These are phyloP conservation scores for Ceryle rudis DNA, from an alignment of 2,797 vertebrate species.

Conservation along the genomic window DNA sequence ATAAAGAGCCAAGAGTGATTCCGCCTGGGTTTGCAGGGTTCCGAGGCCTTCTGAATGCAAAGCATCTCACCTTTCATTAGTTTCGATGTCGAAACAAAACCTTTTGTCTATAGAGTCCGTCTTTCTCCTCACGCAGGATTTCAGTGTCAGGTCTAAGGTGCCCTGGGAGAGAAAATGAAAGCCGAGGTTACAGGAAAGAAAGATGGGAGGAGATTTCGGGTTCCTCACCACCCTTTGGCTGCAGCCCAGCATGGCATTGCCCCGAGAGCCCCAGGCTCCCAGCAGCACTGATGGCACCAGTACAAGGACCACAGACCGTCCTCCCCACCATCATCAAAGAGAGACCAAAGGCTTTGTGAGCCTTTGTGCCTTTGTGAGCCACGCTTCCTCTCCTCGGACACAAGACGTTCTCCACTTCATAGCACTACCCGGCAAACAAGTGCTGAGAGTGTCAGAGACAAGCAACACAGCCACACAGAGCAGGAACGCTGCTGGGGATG, in stretches of 20 bases:
- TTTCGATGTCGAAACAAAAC: constrained; percentile 97
- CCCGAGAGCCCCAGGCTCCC: neutral
- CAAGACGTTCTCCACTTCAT: neutral
- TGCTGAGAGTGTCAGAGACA: neutral
- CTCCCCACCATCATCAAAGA: neutral
- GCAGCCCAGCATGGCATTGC: neutral
- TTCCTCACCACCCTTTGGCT: neutral
- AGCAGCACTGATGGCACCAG: neutral
- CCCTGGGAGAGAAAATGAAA: constrained; percentile 77
- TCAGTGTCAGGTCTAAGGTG: constrained; percentile 86
- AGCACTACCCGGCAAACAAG: neutral
- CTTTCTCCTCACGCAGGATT: constrained; percentile 93
- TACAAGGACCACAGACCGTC: neutral
- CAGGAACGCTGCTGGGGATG: neutral
- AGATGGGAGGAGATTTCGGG: neutral
- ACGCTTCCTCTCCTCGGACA: neutral
- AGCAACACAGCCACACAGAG: rapidly evolving
- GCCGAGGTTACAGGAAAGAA: neutral
- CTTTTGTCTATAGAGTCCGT: constrained; percentile 96
- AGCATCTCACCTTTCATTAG: constrained; percentile 87
- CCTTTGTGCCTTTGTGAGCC: neutral
- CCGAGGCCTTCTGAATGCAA: rapidly evolving
- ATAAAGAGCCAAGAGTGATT: neutral
- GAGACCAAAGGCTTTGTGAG: neutral
- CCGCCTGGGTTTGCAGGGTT: neutral